Evolutionary conservation across 2,113 vertebrate genomes (phyloP).

Genomic region (Beaufortia kweichowensis): DNA sequence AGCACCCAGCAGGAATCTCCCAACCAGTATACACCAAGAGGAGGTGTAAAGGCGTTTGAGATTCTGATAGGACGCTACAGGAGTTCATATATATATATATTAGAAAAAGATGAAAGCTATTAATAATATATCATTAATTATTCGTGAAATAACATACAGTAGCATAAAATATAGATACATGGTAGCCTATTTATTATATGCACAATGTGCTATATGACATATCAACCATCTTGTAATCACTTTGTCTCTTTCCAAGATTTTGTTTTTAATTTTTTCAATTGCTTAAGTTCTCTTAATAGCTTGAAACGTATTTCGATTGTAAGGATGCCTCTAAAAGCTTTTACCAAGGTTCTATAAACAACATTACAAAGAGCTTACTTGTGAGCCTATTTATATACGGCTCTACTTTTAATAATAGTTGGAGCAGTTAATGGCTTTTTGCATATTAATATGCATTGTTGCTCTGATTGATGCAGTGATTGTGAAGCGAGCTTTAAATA

Average conservation of each 20-base stretch:
- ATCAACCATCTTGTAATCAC: neutral
- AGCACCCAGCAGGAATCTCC: slow-evolving; percentile 48
- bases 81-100: neutral
- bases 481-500: neutral
- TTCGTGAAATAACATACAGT: too few relatives aligned
- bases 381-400: slow-evolving; percentile 18
- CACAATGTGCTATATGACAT: too few relatives aligned
- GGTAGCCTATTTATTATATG: too few relatives aligned
- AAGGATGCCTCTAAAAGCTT: neutral
- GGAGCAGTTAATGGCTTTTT: neutral
- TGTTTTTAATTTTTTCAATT: too few relatives aligned
- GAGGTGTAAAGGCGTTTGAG: slow-evolving; percentile 30
- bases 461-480: slow-evolving; percentile 9
- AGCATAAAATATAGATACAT: too few relatives aligned
- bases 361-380: neutral
- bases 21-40: slow-evolving; percentile 32
- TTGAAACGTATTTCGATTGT: slow-evolving; percentile 1
- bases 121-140: neutral
- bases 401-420: slow-evolving; percentile 27
- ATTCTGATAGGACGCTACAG: slow-evolving; percentile 14
- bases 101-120: neutral
- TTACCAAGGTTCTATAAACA: slow-evolving; percentile 5
- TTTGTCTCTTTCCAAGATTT: neutral
- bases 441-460: slow-evolving; percentile 21
- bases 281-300: neutral